phyloP scores from a whole-genome alignment of 1,140 invertebrate species.

The Drosophila arawakana region DNA sequence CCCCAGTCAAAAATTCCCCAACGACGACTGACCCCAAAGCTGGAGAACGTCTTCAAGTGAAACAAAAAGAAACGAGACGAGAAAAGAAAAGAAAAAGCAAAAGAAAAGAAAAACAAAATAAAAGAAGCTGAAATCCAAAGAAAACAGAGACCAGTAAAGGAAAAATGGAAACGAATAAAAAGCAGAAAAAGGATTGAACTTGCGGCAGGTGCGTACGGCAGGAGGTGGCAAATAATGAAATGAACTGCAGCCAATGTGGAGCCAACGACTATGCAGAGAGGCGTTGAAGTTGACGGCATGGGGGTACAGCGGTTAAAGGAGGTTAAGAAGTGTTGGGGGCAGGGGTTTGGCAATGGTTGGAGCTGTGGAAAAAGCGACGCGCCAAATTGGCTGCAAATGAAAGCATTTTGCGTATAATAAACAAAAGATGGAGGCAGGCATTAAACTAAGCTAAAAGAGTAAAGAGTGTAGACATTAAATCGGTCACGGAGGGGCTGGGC shows the following conservation, averaged over 20 bases:
- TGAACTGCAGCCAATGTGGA: slow-evolving; percentile 64
- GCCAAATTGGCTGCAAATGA: slow-evolving; percentile 69
- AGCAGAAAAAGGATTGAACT: slow-evolving; percentile 62
- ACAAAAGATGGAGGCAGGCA: slow-evolving; percentile 25
- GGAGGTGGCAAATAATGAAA: slow-evolving; percentile 59
- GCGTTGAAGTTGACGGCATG: neutral
- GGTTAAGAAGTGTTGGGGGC: neutral
- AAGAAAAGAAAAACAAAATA: neutral
- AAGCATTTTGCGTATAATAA: slow-evolving; percentile 64
- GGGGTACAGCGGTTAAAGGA: neutral
- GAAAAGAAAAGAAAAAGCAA: neutral
- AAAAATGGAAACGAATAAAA: neutral
- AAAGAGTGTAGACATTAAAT: neutral
- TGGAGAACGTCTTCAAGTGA: neutral
- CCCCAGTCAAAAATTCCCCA: slow-evolving; percentile 12
- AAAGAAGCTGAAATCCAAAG: slow-evolving; percentile 22
- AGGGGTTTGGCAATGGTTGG: neutral
- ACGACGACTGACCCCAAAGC: slow-evolving; percentile 13
- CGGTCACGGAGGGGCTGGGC: neutral
- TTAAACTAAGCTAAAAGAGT: neutral
- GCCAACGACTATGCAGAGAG: slow-evolving; percentile 4
- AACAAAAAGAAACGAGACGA: neutral
- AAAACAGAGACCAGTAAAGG: neutral
- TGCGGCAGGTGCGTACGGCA: slow-evolving; percentile 43
- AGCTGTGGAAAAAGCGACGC: slow-evolving; percentile 3